phyloP scores from a whole-genome alignment of 1,140 invertebrate species.

The Drosophila lacertosa region DNA sequence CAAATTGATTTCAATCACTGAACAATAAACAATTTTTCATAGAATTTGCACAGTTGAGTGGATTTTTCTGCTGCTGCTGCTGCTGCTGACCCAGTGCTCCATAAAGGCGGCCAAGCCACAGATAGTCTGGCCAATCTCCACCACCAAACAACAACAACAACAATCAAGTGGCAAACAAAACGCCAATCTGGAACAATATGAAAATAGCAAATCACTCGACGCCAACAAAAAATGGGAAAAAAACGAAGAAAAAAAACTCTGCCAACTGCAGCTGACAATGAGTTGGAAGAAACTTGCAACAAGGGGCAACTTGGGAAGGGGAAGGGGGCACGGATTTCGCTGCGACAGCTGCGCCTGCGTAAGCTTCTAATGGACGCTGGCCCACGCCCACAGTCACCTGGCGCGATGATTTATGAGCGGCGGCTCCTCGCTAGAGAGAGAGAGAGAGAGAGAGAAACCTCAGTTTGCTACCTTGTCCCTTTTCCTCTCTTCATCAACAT shows the following conservation, averaged over 20 bases:
- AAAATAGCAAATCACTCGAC: slow-evolving; percentile 52
- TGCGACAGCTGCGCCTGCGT: slow-evolving; percentile 64
- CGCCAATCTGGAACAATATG: slow-evolving; percentile 58
- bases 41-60: slow-evolving; percentile 72
- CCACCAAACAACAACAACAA: slow-evolving; percentile 11
- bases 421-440: slow-evolving; percentile 55
- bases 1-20: slow-evolving; percentile 76
- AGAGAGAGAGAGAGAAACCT: slow-evolving; percentile 1
- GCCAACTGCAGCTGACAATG: slow-evolving; percentile 61
- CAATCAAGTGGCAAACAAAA: slow-evolving; percentile 46
- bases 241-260: slow-evolving; percentile 10
- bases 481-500: not conserved
- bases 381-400: slow-evolving; percentile 65
- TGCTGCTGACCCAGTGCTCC: slow-evolving; percentile 47
- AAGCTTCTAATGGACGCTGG: slow-evolving; percentile 75
- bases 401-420: slow-evolving; percentile 74
- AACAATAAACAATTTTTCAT: slow-evolving; percentile 74
- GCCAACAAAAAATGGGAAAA: too few species aligned
- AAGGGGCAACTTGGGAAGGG: not conserved
- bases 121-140: slow-evolving; percentile 29
- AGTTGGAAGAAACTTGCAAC: slow-evolving; percentile 47
- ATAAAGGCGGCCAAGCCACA: slow-evolving; percentile 9
- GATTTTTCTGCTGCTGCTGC: slow-evolving; percentile 28
- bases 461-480: not conserved
- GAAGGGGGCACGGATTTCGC: slow-evolving; percentile 1